These are phyloP conservation scores for Caenorhabditis sp. DNA, from an alignment of 2,888 invertebrate species.

Conservation along the genomic window DNA sequence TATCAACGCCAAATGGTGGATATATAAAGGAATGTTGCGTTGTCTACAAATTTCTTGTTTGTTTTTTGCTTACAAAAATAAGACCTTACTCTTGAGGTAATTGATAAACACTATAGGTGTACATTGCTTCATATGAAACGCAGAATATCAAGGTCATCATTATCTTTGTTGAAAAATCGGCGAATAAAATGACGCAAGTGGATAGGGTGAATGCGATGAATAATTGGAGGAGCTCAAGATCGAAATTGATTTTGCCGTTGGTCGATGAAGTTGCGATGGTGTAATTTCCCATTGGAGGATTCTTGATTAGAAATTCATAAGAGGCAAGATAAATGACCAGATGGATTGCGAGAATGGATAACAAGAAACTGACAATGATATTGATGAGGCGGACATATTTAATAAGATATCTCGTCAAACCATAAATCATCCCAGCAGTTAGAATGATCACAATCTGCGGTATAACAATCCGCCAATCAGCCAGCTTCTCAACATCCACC, in stretches of 20 bases:
- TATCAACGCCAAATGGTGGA: constrained; percentile 27
- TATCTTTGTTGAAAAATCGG: constrained; percentile 29
- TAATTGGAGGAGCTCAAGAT: constrained; percentile 22
- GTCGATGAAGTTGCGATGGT: neutral
- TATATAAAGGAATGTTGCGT: constrained; percentile 5
- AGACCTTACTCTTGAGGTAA: no score
- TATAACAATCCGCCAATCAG: constrained; percentile 8
- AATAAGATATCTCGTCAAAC: constrained; percentile 14
- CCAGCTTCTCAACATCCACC: neutral
- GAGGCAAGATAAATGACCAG: constrained; percentile 17
- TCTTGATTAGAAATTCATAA: neutral
- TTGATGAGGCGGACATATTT: constrained; percentile 17
- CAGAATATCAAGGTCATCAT: constrained; percentile 25
- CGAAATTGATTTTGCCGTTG: neutral
- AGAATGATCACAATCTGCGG: constrained; percentile 18
- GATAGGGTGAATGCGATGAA: constrained; percentile 23
- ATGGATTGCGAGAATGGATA: constrained; percentile 22
- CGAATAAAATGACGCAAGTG: constrained; percentile 23
- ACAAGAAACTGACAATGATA: constrained; percentile 14
- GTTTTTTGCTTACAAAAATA: no score
- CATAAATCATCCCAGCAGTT: constrained; percentile 12
- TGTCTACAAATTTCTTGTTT: no score
- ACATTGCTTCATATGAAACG: constrained; percentile 10
- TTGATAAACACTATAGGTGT: no score
- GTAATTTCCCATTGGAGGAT: no score